These are phyloP conservation scores for Chloroceryle amazona DNA, from an alignment of 2,797 vertebrate species.

Conservation along the genomic window DNA sequence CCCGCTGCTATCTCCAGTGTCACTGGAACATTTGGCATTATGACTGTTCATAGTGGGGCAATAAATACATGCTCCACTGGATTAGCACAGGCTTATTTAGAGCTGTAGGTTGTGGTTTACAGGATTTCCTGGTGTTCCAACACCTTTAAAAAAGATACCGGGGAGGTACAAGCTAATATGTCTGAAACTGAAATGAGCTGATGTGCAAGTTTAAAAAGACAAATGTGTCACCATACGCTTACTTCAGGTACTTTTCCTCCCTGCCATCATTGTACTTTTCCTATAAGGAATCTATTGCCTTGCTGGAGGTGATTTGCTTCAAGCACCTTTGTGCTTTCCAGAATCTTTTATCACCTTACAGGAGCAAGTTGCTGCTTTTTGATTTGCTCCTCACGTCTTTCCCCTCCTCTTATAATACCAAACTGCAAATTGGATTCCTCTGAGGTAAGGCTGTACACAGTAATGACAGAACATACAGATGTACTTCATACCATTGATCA, in stretches of 20 bases:
- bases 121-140: neutral
- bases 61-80: neutral
- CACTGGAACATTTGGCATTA: neutral
- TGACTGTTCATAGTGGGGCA: neutral
- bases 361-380: neutral
- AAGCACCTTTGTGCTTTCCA: neutral
- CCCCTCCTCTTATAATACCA: neutral
- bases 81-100: neutral
- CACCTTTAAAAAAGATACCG: neutral
- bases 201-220: neutral
- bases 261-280: neutral
- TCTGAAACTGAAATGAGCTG: neutral
- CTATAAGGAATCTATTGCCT: neutral
- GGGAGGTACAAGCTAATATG: neutral
- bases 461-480: neutral
- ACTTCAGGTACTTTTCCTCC: neutral
- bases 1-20: rapidly evolving
- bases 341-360: neutral
- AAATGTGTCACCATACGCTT: neutral
- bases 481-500: neutral
- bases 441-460: neutral
- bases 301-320: neutral
- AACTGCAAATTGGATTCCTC: neutral
- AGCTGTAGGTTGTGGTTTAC: neutral
- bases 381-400: neutral